Evolutionary conservation across 2,113 vertebrate genomes (phyloP).

Genomic region (Gymnorhina tibicen): DNA sequence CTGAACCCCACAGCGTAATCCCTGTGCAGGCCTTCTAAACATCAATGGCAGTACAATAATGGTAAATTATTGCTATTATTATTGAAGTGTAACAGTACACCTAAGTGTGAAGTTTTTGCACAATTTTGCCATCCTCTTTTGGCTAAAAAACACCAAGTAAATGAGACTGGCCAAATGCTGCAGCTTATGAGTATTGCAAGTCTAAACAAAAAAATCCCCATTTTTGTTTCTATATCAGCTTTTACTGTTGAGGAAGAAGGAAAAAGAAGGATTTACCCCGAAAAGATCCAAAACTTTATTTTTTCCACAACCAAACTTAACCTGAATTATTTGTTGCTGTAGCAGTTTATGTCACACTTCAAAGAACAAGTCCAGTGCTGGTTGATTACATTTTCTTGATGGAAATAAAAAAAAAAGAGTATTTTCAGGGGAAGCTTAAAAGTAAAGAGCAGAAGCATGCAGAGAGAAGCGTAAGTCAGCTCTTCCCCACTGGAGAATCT

Average conservation of each 20-base stretch:
- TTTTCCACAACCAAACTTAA: neutral
- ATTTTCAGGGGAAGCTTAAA: neutral
- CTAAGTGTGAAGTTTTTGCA: neutral
- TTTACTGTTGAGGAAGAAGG: neutral
- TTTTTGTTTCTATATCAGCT: neutral
- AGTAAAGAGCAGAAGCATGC: neutral
- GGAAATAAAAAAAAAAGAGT: neutral
- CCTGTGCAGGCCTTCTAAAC: neutral
- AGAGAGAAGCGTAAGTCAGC: neutral
- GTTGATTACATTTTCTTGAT: neutral
- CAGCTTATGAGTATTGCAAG: neutral
- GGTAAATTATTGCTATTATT: neutral
- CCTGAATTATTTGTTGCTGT: neutral
- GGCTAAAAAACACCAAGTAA: neutral
- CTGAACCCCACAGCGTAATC: neutral
- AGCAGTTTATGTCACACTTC: neutral
- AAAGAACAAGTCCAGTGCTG: neutral
- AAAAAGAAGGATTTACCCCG: neutral
- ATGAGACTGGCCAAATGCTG: neutral
- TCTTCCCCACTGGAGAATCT: accelerated
- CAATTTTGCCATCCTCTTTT: neutral
- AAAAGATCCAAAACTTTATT: neutral
- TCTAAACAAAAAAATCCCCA: neutral
- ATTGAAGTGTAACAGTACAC: neutral
- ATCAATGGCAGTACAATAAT: neutral